Evolutionary conservation across 2,113 vertebrate genomes (phyloP), one percentile per base, ranked within the genome.

Genomic region (Elephantulus edwardii): DNA sequence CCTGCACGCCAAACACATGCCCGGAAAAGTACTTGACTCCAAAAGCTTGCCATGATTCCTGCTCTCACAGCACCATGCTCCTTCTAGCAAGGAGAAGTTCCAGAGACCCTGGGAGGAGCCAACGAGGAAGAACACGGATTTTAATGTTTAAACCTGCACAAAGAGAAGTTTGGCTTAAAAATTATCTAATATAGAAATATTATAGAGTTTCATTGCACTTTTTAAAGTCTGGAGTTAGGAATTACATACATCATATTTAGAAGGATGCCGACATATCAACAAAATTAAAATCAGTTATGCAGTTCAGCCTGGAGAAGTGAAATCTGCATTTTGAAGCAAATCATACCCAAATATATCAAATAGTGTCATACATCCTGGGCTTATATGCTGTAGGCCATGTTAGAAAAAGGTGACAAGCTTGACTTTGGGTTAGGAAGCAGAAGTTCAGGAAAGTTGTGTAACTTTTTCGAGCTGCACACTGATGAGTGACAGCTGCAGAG

Each of bases 361-460:
- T 26, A 74, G 58, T 46, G 44, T 30, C 35, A 12, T 33, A 40
- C 30, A 66, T 26, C 22, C 48, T 44, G 1, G 35, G 40, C 20
- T 80, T 48, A 66, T 68, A 30, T 26, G 86, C 86, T 84, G 13
- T 56, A 64, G 54, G 86, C 54, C 86, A 89, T 80, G 38, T 56
- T 89, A 66, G 38, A 48, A 64, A 56, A 56, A 80, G 46, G 48
- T 80, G 87, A 86, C 87, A 93, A 80, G 68, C 66, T 22, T 85
- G 91, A 77, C 62, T 88, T 58, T n/a, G 24, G 72, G 16, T 42
- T 66, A 79, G n/a, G 62, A 83, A 56, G 33, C 26, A 72, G 33
- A 93, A 74, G 20, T 78, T 52, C 64, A 48, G 72, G 72, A 78
- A 56, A 62, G 28, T 78, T 38, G 16, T 44, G 10, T 35, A 74